phyloP scores from a whole-genome alignment of 2,888 invertebrate genomes.

The Frankliniella intonsa region DNA sequence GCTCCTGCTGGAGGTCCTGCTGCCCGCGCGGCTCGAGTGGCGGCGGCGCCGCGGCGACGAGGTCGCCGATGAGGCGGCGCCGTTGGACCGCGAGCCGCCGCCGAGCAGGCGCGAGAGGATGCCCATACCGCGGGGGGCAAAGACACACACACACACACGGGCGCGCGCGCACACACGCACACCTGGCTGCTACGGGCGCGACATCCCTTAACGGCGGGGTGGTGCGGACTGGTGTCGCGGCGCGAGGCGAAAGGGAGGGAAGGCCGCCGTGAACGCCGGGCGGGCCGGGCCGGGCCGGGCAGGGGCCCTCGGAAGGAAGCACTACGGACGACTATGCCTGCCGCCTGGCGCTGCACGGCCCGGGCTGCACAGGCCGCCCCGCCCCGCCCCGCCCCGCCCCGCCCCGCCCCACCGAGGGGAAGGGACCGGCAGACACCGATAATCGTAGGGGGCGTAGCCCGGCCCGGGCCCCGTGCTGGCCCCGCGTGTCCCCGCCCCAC shows the following conservation, averaged over 20 bases:
- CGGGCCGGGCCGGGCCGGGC: neutral
- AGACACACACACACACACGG: too few relatives aligned
- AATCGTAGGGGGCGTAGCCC: conserved; percentile 4
- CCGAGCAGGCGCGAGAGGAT: neutral
- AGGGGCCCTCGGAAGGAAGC: neutral
- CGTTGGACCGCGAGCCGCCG: neutral
- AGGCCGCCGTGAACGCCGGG: neutral
- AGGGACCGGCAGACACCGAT: neutral
- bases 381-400: neutral
- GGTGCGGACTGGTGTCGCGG: neutral
- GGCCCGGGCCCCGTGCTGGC: neutral
- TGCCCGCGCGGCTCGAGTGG: conserved; percentile 1
- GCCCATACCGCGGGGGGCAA: neutral
- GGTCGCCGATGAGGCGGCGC: neutral
- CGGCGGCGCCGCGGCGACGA: neutral
- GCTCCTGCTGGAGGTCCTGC: neutral
- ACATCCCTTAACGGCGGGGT: neutral
- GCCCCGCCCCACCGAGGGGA: too few relatives aligned
- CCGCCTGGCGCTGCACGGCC: neutral
- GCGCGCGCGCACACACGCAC: too few relatives aligned
- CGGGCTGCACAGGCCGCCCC: neutral
- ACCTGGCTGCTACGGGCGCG: neutral
- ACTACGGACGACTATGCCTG: neutral
- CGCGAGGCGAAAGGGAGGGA: neutral
- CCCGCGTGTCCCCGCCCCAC: neutral